Evolutionary conservation across 2,113 vertebrate genomes (phyloP), one percentile per base, ranked within the genome.

Genomic region (Mus pahari): DNA sequence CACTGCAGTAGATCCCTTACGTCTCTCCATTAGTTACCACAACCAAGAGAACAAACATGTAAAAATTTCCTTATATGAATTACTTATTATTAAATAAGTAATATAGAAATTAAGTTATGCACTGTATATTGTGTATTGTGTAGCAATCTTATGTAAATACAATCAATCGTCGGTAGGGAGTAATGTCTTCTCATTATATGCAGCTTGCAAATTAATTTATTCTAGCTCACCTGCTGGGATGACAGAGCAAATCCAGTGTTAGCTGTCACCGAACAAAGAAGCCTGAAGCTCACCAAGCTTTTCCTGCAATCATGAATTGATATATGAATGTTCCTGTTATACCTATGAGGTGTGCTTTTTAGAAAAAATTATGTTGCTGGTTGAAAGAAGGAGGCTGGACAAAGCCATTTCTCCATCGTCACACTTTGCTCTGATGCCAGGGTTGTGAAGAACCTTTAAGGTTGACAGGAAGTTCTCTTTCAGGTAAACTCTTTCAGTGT

Each of bases 81-180:
- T 50, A 53, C 90, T 3, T 48, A 48, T 48, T 96, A 78, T 92
- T 91, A 91, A 71, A 75, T 90, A 86, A 71, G 50, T 92, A 77
- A 70, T n/a, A 55, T 74, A 71, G 48, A 94, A 92, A 95, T 58
- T 42, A 93, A 48, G 88, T 93, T 88, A 79, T 39, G 74, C 75
- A 55, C 42, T 90, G 70, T n/a, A 42, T 28, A 84, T 66, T 92
- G 86, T 79, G 3, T 81, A 92, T 92, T 6, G 3, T 62, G 14
- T 4, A 42, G 42, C 62, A 83, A 92, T 77, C 12, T 96, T 90
- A 93, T 71, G n/a, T 91, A 96, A 97, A 94, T 89, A 95, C 58
- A 88, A 95, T 64, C 26, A 66, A 66, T 95, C 74, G 64, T 53
- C n/a, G n/a, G 90, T 66, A 92, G 84, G 86, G 94, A 94, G 50